Conservation (phyloP, 2,888 invertebrate species). For the Meta bourneti region DNA sequence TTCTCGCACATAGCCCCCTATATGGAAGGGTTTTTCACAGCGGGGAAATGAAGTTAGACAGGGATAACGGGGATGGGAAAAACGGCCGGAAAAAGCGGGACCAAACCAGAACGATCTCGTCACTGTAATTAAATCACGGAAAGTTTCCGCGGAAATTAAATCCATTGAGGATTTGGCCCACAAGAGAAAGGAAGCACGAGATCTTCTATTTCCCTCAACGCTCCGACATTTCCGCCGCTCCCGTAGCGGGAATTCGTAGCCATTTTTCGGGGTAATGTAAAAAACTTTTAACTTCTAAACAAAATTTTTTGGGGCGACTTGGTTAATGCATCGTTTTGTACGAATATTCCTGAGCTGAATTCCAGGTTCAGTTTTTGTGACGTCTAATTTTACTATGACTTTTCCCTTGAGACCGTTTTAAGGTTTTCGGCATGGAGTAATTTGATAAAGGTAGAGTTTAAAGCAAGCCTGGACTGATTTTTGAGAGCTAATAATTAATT, state of each 20-base stretch:
- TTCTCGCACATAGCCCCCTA: neutral
- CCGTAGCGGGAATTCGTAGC: neutral
- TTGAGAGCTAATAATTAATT: no score
- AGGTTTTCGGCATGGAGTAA: neutral
- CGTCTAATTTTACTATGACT: neutral
- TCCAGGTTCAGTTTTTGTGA: neutral
- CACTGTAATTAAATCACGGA: slow-evolving; percentile 59
- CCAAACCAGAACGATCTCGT: slow-evolving; percentile 50
- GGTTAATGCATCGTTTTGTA: neutral
- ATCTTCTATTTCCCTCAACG: slow-evolving; percentile 5
- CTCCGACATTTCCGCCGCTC: neutral
- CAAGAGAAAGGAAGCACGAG: slow-evolving; percentile 27
- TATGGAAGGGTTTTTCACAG: slow-evolving; percentile 12
- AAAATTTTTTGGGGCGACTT: neutral
- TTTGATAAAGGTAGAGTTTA: neutral
- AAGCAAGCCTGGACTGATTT: no score
- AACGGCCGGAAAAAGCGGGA: neutral
- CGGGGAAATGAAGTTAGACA: slow-evolving; percentile 30
- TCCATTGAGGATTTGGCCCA: slow-evolving; percentile 44
- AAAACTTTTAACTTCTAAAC: neutral
- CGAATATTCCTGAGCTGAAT: neutral
- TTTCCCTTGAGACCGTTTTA: neutral
- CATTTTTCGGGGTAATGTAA: neutral
- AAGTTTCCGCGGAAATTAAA: slow-evolving; percentile 63
- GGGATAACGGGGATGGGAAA: neutral